These are phyloP conservation scores for Scaptodrosophila latifasciaeformis DNA, from an alignment of 2,888 invertebrate genomes.

Conservation along the genomic window DNA sequence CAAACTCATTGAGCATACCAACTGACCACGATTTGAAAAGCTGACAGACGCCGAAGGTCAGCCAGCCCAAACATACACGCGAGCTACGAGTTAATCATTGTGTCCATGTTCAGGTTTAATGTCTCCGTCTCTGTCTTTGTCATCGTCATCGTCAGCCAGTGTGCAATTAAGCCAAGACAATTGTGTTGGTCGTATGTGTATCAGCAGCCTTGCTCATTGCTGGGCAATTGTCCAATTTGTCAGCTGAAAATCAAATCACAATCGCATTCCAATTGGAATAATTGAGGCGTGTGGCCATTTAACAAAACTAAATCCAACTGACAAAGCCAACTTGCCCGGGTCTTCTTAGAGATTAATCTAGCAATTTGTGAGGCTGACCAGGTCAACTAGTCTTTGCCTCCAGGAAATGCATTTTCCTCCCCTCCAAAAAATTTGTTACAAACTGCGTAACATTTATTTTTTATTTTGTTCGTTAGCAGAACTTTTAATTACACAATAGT, in stretches of 20 bases:
- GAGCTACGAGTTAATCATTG: slow-evolving; percentile 41
- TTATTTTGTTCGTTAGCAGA: slow-evolving; percentile 29
- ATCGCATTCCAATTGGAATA: slow-evolving; percentile 1
- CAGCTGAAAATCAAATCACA: slow-evolving; percentile 16
- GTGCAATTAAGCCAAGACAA: slow-evolving; percentile 6
- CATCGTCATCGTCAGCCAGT: slow-evolving; percentile 38
- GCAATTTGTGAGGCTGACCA: slow-evolving; percentile 1
- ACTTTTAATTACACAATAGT: slow-evolving; percentile 61
- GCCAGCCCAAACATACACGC: slow-evolving; percentile 16
- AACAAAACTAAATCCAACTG: no score
- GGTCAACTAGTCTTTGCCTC: slow-evolving; percentile 39
- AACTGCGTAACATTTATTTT: slow-evolving; percentile 47
- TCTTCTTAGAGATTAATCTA: not conserved
- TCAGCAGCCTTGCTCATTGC: slow-evolving; percentile 23
- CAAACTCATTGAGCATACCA: not conserved
- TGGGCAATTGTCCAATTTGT: slow-evolving; percentile 53
- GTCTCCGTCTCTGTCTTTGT: slow-evolving; percentile 12
- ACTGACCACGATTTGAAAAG: slow-evolving; percentile 36
- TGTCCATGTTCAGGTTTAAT: slow-evolving; percentile 2
- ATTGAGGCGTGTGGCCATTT: slow-evolving; percentile 27
- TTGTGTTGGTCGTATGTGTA: not conserved
- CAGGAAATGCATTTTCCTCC: slow-evolving; percentile 39
- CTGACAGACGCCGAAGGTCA: slow-evolving; percentile 39
- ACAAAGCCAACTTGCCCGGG: no score
- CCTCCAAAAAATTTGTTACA: no score